Percentiles rank a stretch among this genome's conserved stretches.
phyloP scores from a whole-genome alignment of 2,797 vertebrate species.

The Gallinago solitaria region DNA sequence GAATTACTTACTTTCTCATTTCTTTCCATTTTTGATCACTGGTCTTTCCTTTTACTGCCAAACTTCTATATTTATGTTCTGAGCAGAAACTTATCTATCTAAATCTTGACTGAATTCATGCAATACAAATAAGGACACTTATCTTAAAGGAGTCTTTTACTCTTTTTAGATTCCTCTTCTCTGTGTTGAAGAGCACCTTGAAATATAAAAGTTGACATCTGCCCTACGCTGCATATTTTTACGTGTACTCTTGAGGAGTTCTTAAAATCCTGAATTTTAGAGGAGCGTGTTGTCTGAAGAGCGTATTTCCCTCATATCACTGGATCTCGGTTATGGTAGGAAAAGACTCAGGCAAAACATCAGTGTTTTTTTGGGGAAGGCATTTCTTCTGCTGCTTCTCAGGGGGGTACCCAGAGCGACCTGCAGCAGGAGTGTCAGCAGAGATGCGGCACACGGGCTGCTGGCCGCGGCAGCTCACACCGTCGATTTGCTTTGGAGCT shows the following conservation, averaged over 20 bases:
- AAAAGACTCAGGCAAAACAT: not conserved
- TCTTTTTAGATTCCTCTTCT: not conserved
- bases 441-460: not conserved
- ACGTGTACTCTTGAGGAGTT: not conserved
- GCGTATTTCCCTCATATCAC: not conserved
- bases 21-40: not conserved
- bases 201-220: not conserved
- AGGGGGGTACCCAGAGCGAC: not conserved
- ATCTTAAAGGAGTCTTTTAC: not conserved
- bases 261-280: not conserved
- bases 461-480: not conserved
- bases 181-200: not conserved
- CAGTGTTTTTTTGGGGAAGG: not conserved
- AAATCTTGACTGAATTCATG: not conserved
- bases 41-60: not conserved
- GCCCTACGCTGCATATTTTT: not conserved
- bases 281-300: not conserved
- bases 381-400: not conserved
- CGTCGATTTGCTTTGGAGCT: not conserved
- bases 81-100: not conserved
- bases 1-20: not conserved
- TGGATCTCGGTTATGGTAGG: not conserved
- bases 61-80: not conserved
- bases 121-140: not conserved
- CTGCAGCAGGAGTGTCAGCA: not conserved